Evolutionary conservation across 2,113 vertebrate genomes (phyloP).

Genomic region (Myrmecobius fasciatus): DNA sequence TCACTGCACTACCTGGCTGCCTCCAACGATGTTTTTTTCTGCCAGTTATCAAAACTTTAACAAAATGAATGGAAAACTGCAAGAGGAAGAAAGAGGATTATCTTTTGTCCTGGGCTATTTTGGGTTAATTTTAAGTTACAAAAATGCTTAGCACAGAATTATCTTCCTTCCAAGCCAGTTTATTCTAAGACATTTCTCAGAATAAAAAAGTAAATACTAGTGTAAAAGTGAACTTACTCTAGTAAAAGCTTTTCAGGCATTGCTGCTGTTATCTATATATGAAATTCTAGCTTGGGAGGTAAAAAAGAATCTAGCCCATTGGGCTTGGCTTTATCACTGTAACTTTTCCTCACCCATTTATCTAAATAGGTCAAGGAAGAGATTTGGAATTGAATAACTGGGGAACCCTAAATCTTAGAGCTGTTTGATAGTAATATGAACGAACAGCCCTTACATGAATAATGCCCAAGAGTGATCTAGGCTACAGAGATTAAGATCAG

Average conservation of each 20-base stretch:
- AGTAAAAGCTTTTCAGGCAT: background rate
- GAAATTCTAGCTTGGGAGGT: conserved; percentile 16
- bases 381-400: background rate
- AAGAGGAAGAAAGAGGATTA: background rate
- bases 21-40: background rate
- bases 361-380: background rate
- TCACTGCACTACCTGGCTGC: background rate
- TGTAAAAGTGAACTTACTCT: background rate
- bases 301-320: background rate
- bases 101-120: background rate
- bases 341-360: background rate
- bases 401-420: background rate
- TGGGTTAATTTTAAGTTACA: conserved; percentile 36
- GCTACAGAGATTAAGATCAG: background rate
- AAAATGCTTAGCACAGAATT: conserved; percentile 23
- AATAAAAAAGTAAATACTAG: background rate
- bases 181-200: conserved; percentile 42
- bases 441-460: background rate
- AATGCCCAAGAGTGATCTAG: background rate
- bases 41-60: conserved; percentile 26
- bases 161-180: background rate
- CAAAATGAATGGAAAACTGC: background rate
- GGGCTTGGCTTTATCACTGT: background rate
- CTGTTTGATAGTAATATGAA: background rate
- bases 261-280: background rate